phyloP scores from a whole-genome alignment of 2,888 invertebrate genomes.

The Sussaba pulchella region DNA sequence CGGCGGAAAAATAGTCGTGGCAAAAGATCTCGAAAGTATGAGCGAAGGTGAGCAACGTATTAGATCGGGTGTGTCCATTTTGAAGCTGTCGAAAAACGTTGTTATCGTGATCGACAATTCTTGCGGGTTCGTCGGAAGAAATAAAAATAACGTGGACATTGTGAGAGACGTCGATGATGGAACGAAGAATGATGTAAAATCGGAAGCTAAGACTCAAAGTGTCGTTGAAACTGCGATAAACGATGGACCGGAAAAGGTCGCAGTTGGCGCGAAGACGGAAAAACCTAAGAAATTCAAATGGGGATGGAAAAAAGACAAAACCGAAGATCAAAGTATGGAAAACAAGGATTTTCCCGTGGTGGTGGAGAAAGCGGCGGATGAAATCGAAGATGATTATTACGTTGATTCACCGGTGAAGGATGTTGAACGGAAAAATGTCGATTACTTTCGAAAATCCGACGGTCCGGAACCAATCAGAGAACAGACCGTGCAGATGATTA shows the following conservation, averaged over 20 bases:
- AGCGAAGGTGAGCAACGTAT: background rate
- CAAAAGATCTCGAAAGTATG: conserved; percentile 46
- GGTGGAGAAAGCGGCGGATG: background rate
- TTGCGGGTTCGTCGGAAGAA: background rate
- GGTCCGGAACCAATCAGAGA: conserved; percentile 41
- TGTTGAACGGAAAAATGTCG: background rate
- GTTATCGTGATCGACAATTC: conserved; percentile 62
- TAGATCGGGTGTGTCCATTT: conserved; percentile 33
- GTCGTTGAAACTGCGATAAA: background rate
- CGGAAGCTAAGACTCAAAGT: conserved; percentile 26
- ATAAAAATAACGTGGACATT: background rate
- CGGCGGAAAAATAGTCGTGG: conserved; percentile 61
- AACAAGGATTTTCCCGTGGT: background rate
- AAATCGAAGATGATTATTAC: background rate
- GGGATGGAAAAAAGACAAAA: conserved; percentile 28
- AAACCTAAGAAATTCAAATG: conserved; percentile 13
- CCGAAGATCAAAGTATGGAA: background rate
- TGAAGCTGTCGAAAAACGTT: conserved; percentile 60
- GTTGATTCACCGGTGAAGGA: background rate
- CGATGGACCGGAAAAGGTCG: background rate
- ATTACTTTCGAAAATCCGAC: conserved; percentile 8
- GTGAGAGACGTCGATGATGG: conserved; percentile 14
- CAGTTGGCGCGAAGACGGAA: background rate
- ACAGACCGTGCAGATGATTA: conserved; percentile 64
- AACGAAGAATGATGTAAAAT: background rate